Percentiles rank a stretch among this genome's conserved stretches.
Conservation (phyloP, 1,140 invertebrate genomes). For the Pachypeltis micranthus region DNA sequence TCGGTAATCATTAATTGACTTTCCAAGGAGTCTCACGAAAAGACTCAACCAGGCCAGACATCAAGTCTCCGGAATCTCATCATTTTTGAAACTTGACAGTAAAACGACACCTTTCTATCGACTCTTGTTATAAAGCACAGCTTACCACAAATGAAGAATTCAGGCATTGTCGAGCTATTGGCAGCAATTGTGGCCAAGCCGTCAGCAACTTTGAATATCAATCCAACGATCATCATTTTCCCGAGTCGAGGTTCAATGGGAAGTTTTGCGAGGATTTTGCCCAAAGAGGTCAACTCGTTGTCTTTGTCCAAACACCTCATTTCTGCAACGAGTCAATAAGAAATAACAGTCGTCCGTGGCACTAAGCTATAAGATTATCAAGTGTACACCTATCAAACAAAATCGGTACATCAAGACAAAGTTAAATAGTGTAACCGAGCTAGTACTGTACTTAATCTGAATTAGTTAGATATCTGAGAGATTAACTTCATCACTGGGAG, state of each 20-base stretch:
- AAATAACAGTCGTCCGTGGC: slow-evolving; percentile 12
- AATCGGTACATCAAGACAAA: not conserved
- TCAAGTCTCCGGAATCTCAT: not conserved
- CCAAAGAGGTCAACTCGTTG: slow-evolving; percentile 79
- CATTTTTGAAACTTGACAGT: not conserved
- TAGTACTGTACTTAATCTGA: too few species aligned
- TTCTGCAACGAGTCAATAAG: slow-evolving; percentile 43
- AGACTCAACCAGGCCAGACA: not conserved
- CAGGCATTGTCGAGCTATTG: slow-evolving; percentile 46
- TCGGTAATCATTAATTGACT: not conserved
- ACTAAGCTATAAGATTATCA: slow-evolving; percentile 14
- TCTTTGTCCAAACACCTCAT: slow-evolving; percentile 76
- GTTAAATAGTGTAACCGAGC: not conserved
- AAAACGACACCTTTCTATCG: not conserved
- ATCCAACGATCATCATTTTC: slow-evolving; percentile 88
- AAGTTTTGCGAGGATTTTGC: slow-evolving; percentile 80
- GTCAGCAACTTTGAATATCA: slow-evolving; percentile 75
- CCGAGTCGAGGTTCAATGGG: slow-evolving; percentile 86
- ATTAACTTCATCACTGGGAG: too few species aligned
- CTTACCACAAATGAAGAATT: slow-evolving; percentile 25
- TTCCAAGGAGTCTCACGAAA: not conserved
- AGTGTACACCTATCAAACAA: not conserved
- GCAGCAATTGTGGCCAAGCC: slow-evolving; percentile 86
- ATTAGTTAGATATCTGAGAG: too few species aligned
- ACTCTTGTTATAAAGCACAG: not conserved